phyloP scores from a whole-genome alignment of 2,113 vertebrate species.

The Baryphthengus martii region DNA sequence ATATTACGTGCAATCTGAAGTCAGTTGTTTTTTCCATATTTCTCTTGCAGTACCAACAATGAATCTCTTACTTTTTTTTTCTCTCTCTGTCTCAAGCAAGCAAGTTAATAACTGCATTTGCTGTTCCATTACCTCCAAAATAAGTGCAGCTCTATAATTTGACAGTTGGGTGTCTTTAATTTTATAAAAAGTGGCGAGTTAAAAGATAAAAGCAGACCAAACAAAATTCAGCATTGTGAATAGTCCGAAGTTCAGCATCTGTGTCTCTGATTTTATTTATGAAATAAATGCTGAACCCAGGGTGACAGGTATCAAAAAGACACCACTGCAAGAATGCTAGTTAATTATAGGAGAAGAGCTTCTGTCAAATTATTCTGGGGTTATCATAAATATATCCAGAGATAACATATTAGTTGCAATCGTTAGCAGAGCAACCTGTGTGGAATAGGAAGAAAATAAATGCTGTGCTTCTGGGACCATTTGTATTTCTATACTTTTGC shows the following conservation, averaged over 20 bases:
- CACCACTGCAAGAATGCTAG: neutral
- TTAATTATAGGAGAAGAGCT: neutral
- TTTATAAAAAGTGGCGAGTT: neutral
- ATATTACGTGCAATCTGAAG: neutral
- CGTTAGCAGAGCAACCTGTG: neutral
- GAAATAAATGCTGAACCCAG: neutral
- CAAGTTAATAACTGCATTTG: neutral
- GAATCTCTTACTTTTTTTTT: neutral
- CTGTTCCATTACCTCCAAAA: neutral
- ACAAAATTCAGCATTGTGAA: neutral
- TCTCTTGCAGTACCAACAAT: neutral
- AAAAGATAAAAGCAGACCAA: neutral
- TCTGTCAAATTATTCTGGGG: neutral
- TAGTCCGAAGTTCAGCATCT: neutral
- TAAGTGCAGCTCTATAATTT: neutral
- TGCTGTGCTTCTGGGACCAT: neutral
- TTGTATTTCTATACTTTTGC: neutral
- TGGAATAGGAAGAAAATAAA: neutral
- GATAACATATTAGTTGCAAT: neutral
- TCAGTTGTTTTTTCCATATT: neutral
- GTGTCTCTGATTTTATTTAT: neutral
- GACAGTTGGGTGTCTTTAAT: neutral
- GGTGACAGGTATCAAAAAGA: neutral
- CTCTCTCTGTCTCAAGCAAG: neutral
- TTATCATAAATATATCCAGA: neutral